Evolutionary conservation across 2,113 vertebrate species (phyloP), one percentile per base, ranked within the genome.

Genomic region (Crocuta crocuta): DNA sequence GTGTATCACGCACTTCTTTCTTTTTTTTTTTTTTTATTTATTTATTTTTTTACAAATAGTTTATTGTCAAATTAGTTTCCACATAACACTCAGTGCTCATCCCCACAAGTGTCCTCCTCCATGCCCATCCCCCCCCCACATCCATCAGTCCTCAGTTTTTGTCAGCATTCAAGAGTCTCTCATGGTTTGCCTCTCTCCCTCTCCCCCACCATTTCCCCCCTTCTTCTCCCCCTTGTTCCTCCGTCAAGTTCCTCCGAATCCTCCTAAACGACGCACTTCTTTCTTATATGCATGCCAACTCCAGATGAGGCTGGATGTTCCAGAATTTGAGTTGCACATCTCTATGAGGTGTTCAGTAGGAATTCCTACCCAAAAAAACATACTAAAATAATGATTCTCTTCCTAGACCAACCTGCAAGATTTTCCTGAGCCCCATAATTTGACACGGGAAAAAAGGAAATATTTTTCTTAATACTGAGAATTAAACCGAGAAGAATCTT

Each of bases 381-480:
- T 15, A 23, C 28, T 31, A 26, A 71, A 93, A 68, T 73, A 43
- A 68, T 70, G 9, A 43, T 87, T 92, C 17, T 85, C 65, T 90
- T 35, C 39, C 82, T 93, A 71, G 12, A 31, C 24, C 23, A 88
- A 95, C 7, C 33, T 61, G 23, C 16, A 88, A 35, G 45, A 23
- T 68, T 50, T 74, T 94, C 58, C 65, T 68, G n/a, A 79, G 84
- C 21, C 50, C 43, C 45, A 28, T 88, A 80, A 31, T 89, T 95
- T 45, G 93, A 45, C 48, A 91, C 84, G 23, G 16, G 1, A 8
- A 26, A 39, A n/a, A 61, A 33, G 26, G 24, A 89, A 92, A 63
- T 84, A 65, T 90, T 87, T 95, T 95, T 95, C 80, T 74, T 74
- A 76, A 74, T 43, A 43, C 48, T 50, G 26, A 53, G 53, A 94